Base-by-base conservation (phyloP, 2,113 vertebrate genomes). In the Antennarius striatus region DNA sequence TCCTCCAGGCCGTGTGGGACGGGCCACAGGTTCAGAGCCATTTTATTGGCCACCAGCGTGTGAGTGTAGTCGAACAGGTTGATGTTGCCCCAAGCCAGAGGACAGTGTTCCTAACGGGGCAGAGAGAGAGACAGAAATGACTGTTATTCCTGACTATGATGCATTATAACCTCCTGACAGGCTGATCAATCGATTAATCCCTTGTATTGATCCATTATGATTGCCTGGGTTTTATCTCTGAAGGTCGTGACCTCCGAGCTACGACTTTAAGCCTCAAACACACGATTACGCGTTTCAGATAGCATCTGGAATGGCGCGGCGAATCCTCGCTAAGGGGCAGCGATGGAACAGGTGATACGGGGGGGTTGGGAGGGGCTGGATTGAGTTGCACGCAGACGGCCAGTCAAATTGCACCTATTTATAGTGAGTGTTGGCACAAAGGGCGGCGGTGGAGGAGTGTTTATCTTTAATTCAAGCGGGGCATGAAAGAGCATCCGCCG, bases 31-130 rank as follows among this genome's bases (percentile, higher is more conserved):
- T 99, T 98, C 86, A 98, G 92, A 85, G 97, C 97, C 96, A 98
- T 98, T 90, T 99, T 99, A 78, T 95, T 96, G 80, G 97, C 96
- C 60, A 98, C 97, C 56, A 99, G 90, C 53, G 95, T 98, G 90
- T 98, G 95, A 49, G 95, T 99, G 77, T 99, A 99, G 90, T 99
- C 97, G 87, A 99, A 99, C 86, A 98, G 90, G 86, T 99, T 99
- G 90, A 99, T 94, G 67, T 98, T 99, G 79, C 97, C 97, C 97
- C 97, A 99, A 59, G 96, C 96, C 79, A 99, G 89, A 9, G 97
- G 97, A 82, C 97, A 99, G 40, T 90, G 89, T 56, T 90, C 89
- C 89, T 90, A 14, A 8, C 48, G 17, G 36, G 29, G 9, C 5
- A 14, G 6, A 3, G 3, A 3, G 3, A 55, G 10, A 58, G 2